Evolutionary conservation across 2,797 vertebrate genomes (phyloP), one percentile per base, ranked within the genome.

Genomic region (Arrhamphus sclerolepis): DNA sequence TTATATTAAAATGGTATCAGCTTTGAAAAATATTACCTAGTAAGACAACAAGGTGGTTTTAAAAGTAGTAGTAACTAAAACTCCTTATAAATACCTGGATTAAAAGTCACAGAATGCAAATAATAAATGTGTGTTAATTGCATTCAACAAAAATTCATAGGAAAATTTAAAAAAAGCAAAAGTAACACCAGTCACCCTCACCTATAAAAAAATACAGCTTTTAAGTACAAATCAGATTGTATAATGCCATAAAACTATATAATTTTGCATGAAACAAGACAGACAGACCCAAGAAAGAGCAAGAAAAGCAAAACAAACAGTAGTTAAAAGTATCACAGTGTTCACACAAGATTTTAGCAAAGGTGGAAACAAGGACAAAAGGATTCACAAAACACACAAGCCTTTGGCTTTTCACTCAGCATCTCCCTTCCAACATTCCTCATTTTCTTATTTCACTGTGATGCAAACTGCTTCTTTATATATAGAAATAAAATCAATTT

Each of bases 251-350:
- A 70, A 49, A 72, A 66, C 10, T 31, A 10, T 16, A 44, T 44
- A 58, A 38, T 24, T 43, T 62, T 62, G 70, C 56, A 77, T 57
- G 72, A 29, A 31, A 59, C 6, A 48, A 69, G 65, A 55, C 7
- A 14, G 1, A 31, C 14, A 5, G 21, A 31, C 2, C 24, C 6
- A 6, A 46, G n/a, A 7, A 8, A 7, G 52, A 22, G 18, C 39
- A 60, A 28, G 28, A 14, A 31, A 17, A 31, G 11, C 18, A 29
- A 14, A 41, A 40, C 3, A 5, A 71, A 58, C 68, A 84, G 74
- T 82, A 73, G 68, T 62, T 68, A 19, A 24, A 47, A 53, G 31
- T 2, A 74, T 82, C 72, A 76, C 70, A 80, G 74, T 28, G 3
- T 59, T 60, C 55, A 62, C 9, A 17, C 22, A 55, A 69, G 42